A percentile compares a stretch with the other conserved stretches of the same genome.
phyloP scores from a whole-genome alignment of 2,113 vertebrate species.

The Terrapene triunguis region DNA sequence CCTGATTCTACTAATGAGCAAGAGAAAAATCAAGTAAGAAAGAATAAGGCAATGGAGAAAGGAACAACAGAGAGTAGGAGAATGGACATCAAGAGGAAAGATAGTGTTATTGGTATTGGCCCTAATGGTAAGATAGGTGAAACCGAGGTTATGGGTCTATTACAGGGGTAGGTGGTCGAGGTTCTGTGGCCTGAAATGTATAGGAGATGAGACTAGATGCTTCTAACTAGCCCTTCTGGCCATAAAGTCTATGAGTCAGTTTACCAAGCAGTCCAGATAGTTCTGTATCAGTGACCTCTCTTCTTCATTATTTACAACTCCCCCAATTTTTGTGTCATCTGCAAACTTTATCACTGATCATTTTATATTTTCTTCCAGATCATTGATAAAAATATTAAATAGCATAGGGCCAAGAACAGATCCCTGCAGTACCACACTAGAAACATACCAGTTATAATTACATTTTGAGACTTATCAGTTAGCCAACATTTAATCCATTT shows the following conservation, averaged over 20 bases:
- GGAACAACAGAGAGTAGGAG: not conserved
- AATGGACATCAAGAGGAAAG: not conserved
- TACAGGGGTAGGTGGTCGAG: not conserved
- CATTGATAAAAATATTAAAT: not conserved
- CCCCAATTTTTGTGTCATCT: not conserved
- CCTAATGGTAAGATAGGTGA: not conserved
- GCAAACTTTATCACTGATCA: not conserved
- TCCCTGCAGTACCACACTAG: not conserved
- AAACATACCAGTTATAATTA: not conserved
- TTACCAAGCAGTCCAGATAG: not conserved
- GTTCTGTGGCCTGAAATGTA: not conserved
- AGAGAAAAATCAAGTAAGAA: not conserved
- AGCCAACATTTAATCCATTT: not conserved
- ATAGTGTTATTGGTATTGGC: not conserved
- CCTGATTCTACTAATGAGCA: not conserved
- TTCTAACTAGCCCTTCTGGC: not conserved
- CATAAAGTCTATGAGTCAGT: not conserved
- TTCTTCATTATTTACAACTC: not conserved
- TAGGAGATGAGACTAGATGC: not conserved
- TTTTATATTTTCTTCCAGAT: not conserved
- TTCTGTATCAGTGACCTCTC: not conserved
- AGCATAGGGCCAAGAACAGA: not conserved
- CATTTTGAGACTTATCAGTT: not conserved
- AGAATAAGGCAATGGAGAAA: not conserved
- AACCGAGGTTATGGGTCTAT: not conserved